Percentiles rank a stretch among this genome's conserved stretches.
Conservation (phyloP, 2,888 invertebrate species). For the Lasioglossum figueresi region DNA sequence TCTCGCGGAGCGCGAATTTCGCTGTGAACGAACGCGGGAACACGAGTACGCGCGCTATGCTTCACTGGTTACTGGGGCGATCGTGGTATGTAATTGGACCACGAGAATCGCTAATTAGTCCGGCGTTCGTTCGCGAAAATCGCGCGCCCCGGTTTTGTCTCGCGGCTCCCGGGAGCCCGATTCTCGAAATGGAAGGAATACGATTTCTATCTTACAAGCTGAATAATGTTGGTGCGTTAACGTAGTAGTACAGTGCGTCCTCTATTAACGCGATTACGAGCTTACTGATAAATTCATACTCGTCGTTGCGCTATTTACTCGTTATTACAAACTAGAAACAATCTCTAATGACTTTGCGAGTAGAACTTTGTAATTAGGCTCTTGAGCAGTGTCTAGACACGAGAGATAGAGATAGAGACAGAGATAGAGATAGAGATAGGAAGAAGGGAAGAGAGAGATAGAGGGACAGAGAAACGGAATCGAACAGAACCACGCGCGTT, state of each 20-base stretch:
- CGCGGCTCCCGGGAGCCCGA: slow-evolving; percentile 58
- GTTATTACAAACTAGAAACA: slow-evolving; percentile 82
- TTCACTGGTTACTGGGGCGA: not conserved
- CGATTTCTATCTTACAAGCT: slow-evolving; percentile 79
- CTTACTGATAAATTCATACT: slow-evolving; percentile 61
- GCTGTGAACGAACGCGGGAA: not conserved
- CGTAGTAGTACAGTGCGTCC: slow-evolving; percentile 65
- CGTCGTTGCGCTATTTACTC: slow-evolving; percentile 64
- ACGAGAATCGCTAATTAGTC: not conserved
- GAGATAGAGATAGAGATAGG: not conserved
- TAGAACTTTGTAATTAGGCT: slow-evolving; percentile 80
- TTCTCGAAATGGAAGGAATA: slow-evolving; percentile 77
- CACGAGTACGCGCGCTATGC: not conserved
- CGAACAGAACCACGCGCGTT: slow-evolving; percentile 35
- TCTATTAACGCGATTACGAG: slow-evolving; percentile 63
- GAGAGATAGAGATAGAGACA: slow-evolving; percentile 41
- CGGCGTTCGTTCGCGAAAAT: not conserved
- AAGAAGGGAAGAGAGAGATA: slow-evolving; percentile 16
- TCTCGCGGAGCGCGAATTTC: not conserved
- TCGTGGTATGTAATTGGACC: not conserved
- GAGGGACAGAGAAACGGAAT: slow-evolving; percentile 45
- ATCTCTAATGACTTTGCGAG: slow-evolving; percentile 83
- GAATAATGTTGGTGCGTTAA: slow-evolving; percentile 74
- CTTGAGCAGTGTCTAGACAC: slow-evolving; percentile 81
- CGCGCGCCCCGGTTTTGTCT: slow-evolving; percentile 3